These are phyloP conservation scores for Mesoligia furuncula DNA, from an alignment of 2,888 invertebrate species.

Conservation along the genomic window DNA sequence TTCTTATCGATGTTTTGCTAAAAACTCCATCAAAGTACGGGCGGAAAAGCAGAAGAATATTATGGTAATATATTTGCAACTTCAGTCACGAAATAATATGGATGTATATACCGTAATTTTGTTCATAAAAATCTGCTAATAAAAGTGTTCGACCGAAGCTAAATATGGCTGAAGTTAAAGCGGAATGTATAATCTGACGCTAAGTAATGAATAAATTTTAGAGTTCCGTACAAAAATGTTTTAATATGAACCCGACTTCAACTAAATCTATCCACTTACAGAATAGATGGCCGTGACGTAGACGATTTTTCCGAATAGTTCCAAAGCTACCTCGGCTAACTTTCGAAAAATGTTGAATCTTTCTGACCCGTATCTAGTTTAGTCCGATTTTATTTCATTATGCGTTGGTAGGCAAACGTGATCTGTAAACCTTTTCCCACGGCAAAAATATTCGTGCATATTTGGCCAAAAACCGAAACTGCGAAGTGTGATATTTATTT, in stretches of 20 bases:
- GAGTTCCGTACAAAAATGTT: conserved; percentile 33
- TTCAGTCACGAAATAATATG: conserved; percentile 44
- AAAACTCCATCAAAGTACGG: conserved; percentile 21
- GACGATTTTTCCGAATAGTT: background rate
- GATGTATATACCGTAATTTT: conserved; percentile 48
- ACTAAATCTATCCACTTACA: background rate
- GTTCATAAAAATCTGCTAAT: conserved; percentile 43
- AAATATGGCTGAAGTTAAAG: conserved; percentile 49
- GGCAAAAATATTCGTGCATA: conserved; percentile 2
- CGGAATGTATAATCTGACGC: conserved; percentile 52
- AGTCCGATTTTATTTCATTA: conserved; percentile 17
- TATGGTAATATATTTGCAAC: conserved; percentile 38
- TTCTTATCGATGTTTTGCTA: conserved; percentile 10
- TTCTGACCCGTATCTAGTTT: conserved; percentile 4
- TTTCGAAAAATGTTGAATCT: background rate
- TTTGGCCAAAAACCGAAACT: background rate
- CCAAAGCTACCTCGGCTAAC: background rate
- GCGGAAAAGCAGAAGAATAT: conserved; percentile 22
- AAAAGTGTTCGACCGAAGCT: conserved; percentile 42
- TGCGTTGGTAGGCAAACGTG: conserved; percentile 2
- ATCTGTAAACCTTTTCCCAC: conserved; percentile 8
- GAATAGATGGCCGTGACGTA: background rate
- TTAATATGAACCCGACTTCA: conserved; percentile 14
- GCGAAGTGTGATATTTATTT: background rate
- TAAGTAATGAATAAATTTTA: conserved; percentile 57